Evolutionary conservation across 2,888 invertebrate genomes (phyloP), one percentile per base, ranked within the genome.

Genomic region (Drosophila meridionalis): DNA sequence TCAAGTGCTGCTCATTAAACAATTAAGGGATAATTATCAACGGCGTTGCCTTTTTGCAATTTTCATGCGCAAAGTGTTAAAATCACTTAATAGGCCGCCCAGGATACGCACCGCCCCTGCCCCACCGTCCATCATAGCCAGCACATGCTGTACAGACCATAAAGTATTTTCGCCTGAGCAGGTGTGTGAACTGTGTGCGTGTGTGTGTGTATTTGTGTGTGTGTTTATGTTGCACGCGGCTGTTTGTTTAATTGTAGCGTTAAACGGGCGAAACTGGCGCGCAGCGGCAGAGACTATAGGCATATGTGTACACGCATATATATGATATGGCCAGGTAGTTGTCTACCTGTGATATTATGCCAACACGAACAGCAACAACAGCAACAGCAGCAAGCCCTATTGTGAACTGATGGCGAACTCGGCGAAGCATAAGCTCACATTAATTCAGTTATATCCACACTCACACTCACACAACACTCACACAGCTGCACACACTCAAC

Each of bases 11-110:
- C 90, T 87, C 87, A 90, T 87, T 87, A 87, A 87, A 90, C 90
- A 87, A 87, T 87, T 87, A 87, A 87, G 82, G 87, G 84, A 87
- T 87, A 87, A 87, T 87, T 87, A 90, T 88, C 90, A 90, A 69
- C 83, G 76, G 72, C 78, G 80, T 83, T 89, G 85, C 85, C 85
- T 89, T 88, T 87, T 86, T 90, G 89, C 83, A 88, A 86, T 88
- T 90, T 90, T 87, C 89, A 88, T 90, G 87, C 83, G 89, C 82
- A 86, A 90, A 89, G 87, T 87, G 87, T 87, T 87, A 90, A 87
- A 87, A 87, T 87, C 87, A 87, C 87, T 87, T 87, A 87, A 87
- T 90, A 90, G 84, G 89, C 87, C 61, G 74, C 69, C 72, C 73
- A 63, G 73, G 57, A 55, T 66, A 55, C 36, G 55, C 50, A 34